Conservation (phyloP, 1,140 invertebrate species). For the Gryllus bimaculatus region DNA sequence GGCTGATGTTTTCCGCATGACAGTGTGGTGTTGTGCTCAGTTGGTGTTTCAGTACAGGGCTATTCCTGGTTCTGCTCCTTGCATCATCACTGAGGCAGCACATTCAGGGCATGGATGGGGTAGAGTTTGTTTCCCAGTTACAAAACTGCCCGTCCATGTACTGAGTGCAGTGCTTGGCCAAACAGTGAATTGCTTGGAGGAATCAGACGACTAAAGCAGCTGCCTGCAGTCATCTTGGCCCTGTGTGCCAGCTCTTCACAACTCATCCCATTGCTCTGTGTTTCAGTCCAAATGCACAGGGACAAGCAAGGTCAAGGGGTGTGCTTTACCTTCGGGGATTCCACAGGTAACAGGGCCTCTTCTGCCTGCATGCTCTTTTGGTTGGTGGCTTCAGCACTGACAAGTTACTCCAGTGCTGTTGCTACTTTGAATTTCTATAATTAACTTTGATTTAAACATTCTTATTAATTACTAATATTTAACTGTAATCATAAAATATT, state of each 20-base stretch:
- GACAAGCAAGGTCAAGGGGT: conserved; percentile 16
- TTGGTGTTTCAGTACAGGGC: too few relatives aligned
- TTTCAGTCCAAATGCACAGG: conserved; percentile 15
- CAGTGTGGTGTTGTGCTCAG: too few relatives aligned
- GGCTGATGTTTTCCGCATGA: too few relatives aligned
- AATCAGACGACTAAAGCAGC: neutral
- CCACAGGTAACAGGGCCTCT: conserved; percentile 17
- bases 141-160: too few relatives aligned
- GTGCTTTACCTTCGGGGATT: conserved; percentile 20
- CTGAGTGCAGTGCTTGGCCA: too few relatives aligned
- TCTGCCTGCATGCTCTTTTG: neutral
- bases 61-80: too few relatives aligned
- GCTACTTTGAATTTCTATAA: neutral
- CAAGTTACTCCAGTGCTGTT: neutral
- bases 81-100: too few relatives aligned
- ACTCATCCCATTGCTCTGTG: conserved; percentile 10
- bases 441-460: neutral
- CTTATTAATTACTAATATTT: too few relatives aligned
- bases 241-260: neutral
- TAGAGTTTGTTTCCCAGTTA: too few relatives aligned
- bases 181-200: neutral
- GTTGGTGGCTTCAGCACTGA: neutral
- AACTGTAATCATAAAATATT: too few relatives aligned
- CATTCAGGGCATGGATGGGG: too few relatives aligned
- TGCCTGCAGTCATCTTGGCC: neutral